Evolutionary conservation across 2,888 invertebrate species (phyloP), one percentile per base, ranked within the genome.

Genomic region (Vandiemenella viatica): DNA sequence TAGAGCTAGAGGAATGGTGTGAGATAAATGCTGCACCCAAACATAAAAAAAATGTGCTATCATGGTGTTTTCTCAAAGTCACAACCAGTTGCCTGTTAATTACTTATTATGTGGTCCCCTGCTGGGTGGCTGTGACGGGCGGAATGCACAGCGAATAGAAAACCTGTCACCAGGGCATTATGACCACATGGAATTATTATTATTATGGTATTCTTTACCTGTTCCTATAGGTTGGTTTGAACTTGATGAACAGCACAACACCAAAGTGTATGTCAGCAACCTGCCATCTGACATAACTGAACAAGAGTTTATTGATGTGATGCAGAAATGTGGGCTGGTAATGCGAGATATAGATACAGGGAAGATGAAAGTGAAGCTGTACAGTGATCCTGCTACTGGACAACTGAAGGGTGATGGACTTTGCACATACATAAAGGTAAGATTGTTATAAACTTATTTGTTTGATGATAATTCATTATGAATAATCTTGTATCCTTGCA

Each of bases 201-300:
- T n/a, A n/a, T n/a, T n/a, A n/a, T n/a, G n/a, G n/a, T n/a, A n/a
- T n/a, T n/a, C n/a, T n/a, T n/a, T n/a, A n/a, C n/a, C n/a, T n/a
- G n/a, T n/a, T n/a, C n/a, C n/a, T n/a, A n/a, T 74, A 64, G 83
- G 81, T 51, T 99, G 98, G 98, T 96, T 98, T 68, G 86, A 98
- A 55, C 70, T 90, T 22, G 80, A 89, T 53, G 84, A 91, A 50
- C 77, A 80, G 19, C 79, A 83, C 59, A 96, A 92, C 63, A 93
- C 92, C 2, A 93, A 92, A 66, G 92, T 98, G 0, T 99, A 99
- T 70, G 92, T 98, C 4, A 83, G 85, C 19, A 89, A 91, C 62
- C 72, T 98, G 56, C 97, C 98, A 0, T 62, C 75, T 48, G 89
- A 93, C 58, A 79, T 90, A 50, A 90, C 86, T 0, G 82, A 92